Percentiles rank a stretch among this genome's conserved stretches.
These are phyloP conservation scores for Coptodon bakossiorum DNA, from an alignment of 2,113 vertebrate genomes.

Conservation along the genomic window DNA sequence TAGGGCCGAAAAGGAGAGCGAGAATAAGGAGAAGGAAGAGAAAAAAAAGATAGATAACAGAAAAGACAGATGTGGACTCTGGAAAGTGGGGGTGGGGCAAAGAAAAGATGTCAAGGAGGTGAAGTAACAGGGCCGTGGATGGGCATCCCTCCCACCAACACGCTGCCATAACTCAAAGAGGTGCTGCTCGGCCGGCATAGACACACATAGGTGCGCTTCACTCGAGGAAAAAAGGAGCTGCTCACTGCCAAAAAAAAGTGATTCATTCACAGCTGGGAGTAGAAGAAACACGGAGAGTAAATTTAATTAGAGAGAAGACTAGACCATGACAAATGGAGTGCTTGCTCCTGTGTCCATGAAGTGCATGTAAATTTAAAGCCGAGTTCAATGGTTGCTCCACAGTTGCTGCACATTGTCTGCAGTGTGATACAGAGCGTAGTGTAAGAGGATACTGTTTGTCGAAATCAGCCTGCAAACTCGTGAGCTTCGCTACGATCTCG, in stretches of 20 bases:
- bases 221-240: slow-evolving; percentile 5
- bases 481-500: background rate
- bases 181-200: background rate
- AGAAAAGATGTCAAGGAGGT: slow-evolving; percentile 11
- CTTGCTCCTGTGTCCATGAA: slow-evolving; percentile 14
- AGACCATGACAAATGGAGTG: slow-evolving; percentile 31
- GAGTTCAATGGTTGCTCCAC: background rate
- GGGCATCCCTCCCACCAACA: background rate
- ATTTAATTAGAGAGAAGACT: slow-evolving; percentile 57
- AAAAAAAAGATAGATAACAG: slow-evolving; percentile 8
- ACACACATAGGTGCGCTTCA: background rate
- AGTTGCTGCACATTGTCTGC: background rate
- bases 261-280: slow-evolving; percentile 49
- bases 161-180: slow-evolving; percentile 24
- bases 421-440: background rate
- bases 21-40: background rate
- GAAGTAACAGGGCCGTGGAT: slow-evolving; percentile 14
- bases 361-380: background rate
- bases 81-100: background rate
- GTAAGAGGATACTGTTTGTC: background rate
- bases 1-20: background rate
- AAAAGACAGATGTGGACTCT: slow-evolving; percentile 64
- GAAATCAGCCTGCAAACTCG: background rate
- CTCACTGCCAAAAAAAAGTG: slow-evolving; percentile 55
- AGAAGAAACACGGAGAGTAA: slow-evolving; percentile 37